Evolutionary conservation across 2,888 invertebrate genomes (phyloP).

Genomic region (Cyrtodaria siliqua): DNA sequence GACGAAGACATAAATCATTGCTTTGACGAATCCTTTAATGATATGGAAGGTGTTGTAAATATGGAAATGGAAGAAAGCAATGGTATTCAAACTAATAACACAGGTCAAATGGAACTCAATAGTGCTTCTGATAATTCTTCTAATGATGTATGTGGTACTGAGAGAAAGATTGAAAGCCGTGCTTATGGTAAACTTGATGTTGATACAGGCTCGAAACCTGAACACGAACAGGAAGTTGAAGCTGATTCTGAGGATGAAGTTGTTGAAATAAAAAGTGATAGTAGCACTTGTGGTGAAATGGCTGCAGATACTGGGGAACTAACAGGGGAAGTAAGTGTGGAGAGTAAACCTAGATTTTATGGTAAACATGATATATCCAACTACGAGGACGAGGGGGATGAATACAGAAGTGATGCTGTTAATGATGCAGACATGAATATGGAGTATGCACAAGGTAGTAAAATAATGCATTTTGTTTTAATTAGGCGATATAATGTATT

Average conservation of each 20-base stretch:
- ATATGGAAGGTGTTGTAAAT: background rate
- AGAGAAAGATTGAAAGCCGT: background rate
- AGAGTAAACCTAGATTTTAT: background rate
- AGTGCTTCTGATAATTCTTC: background rate
- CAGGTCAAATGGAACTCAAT: background rate
- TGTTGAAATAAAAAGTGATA: conserved; percentile 1
- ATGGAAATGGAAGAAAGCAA: conserved; percentile 5
- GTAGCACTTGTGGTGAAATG: background rate
- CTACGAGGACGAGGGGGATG: background rate
- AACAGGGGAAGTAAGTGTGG: background rate
- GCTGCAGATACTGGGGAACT: background rate
- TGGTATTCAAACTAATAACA: background rate
- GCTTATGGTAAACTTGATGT: no score
- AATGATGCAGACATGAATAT: background rate
- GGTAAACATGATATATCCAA: conserved; percentile 4
- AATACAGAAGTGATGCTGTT: background rate
- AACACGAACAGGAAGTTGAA: background rate
- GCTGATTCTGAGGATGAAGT: background rate
- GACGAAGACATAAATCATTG: conserved; percentile 6
- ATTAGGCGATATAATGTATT: no score
- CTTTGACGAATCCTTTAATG: conserved; percentile 31
- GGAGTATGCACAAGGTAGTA: background rate
- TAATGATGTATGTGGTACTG: background rate
- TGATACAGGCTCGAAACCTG: no score
- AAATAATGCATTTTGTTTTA: no score